Evolutionary conservation across 1,140 invertebrate species (phyloP), one percentile per base, ranked within the genome.

Genomic region (Scaptomyza montana): DNA sequence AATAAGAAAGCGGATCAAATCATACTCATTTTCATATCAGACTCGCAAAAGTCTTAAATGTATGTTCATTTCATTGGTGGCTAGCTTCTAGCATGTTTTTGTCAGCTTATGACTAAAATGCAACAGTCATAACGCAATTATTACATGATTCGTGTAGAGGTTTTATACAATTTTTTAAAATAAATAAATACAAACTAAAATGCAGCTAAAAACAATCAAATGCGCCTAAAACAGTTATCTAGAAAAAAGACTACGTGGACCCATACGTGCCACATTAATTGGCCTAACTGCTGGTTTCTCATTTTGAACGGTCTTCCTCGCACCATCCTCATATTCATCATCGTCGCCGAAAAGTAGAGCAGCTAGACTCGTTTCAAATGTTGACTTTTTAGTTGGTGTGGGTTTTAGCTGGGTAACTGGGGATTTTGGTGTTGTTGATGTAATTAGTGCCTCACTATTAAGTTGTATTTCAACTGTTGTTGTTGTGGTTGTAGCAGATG

Each of bases 261-360:
- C 90, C 90, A 91, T 91, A 25, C 90, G 78, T 8, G 90, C 86
- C 41, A 90, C 78, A 45, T 80, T 86, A 30, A 84, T 60, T 13
- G 86, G 82, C 30, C 90, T 80, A 12, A 65, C 66, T 39, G 74
- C 60, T 39, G 63, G 46, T 28, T 73, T 49, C 9, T 57, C 30
- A 2, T 21, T 55, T 63, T 76, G 30, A 41, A 47, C 10, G 25
- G 89, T 56, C 39, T 78, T 85, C 25, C 87, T 76, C 2, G 78
- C 86, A 9, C 81, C 80, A n/a, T 67, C 70, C 51, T 85, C 90
- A 39, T 81, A 76, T 16, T 78, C 74, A 8, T 84, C 77, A 33
- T 90, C 89, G 12, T 91, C 89, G 5, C 91, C 91, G 50, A 92
- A 92, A 2, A 92, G 78, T 19, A 92, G 36, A 9, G 89, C 87